Conservation (phyloP, 2,113 vertebrate genomes). For the Laticauda laticaudata region DNA sequence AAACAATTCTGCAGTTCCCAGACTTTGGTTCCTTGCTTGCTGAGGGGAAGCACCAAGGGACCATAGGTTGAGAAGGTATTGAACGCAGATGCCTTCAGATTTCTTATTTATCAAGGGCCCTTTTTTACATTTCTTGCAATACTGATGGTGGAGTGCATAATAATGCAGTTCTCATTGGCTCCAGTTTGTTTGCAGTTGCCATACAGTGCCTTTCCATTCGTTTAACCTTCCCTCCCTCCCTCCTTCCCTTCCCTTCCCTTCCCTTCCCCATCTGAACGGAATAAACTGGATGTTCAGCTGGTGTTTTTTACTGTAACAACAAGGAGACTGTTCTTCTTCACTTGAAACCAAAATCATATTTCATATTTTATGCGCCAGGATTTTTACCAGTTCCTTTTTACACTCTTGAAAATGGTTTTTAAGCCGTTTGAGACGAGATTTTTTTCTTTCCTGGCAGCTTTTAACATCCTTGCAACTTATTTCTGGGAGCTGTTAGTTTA, state of each 20-base stretch:
- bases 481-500: conserved; percentile 80
- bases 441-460: conserved; percentile 87
- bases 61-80: conserved; percentile 76
- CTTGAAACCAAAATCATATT: conserved; percentile 96
- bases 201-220: conserved; percentile 98
- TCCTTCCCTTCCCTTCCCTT: not conserved
- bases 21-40: conserved; percentile 80
- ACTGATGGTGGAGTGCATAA: conserved; percentile 72
- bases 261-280: conserved; percentile 79
- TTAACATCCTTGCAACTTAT: conserved; percentile 86
- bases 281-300: conserved; percentile 87
- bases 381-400: conserved; percentile 99
- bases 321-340: conserved; percentile 93
- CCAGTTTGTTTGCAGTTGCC: conserved; percentile 86
- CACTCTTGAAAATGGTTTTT: conserved; percentile 95
- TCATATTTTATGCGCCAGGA: conserved; percentile 96
- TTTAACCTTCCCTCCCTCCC: conserved; percentile 64
- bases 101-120: conserved; percentile 78
- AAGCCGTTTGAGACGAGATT: conserved; percentile 85
- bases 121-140: conserved; percentile 90
- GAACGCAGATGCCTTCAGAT: conserved; percentile 72
- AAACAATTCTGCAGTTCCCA: conserved; percentile 84
- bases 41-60: conserved; percentile 75
- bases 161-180: conserved; percentile 86
- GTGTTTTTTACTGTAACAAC: conserved; percentile 95